phyloP scores from a whole-genome alignment of 2,888 invertebrate genomes.

The Erebia aethiops region DNA sequence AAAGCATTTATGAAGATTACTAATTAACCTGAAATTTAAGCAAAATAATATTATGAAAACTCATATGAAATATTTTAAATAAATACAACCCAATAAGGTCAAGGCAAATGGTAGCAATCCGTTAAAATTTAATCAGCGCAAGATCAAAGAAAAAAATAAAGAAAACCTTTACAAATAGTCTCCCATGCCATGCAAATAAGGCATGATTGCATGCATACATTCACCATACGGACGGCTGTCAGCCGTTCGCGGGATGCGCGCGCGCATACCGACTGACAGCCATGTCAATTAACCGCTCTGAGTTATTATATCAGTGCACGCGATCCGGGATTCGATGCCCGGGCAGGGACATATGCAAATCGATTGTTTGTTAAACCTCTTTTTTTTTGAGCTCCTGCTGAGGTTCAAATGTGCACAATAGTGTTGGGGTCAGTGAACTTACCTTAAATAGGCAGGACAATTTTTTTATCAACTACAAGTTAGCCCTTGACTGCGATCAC shows the following conservation, averaged over 20 bases:
- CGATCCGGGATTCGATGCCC: conserved; percentile 50
- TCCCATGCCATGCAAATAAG: conserved; percentile 34
- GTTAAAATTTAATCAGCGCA: conserved; percentile 6
- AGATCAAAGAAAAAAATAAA: neutral
- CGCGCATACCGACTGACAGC: conserved; percentile 44
- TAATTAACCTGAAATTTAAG: too few relatives aligned
- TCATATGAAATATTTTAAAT: too few relatives aligned
- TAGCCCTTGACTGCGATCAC: too few relatives aligned
- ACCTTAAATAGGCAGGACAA: neutral
- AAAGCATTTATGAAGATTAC: too few relatives aligned
- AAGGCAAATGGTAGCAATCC: neutral
- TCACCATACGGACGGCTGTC: conserved; percentile 35
- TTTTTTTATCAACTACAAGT: neutral
- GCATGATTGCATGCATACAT: conserved; percentile 30
- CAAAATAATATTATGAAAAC: too few relatives aligned
- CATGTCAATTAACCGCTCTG: conserved; percentile 61
- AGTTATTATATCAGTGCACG: conserved; percentile 56
- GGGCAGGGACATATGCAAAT: conserved; percentile 41
- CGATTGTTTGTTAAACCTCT: conserved; percentile 38
- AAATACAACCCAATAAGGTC: neutral
- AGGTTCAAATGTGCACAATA: neutral
- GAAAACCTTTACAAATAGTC: conserved; percentile 5
- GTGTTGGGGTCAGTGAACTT: neutral
- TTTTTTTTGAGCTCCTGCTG: conserved; percentile 4
- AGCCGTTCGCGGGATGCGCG: conserved; percentile 33